A percentile compares a stretch with the other conserved stretches of the same genome.
Conservation (phyloP, 2,797 vertebrate genomes). For the Tangara arthus region DNA sequence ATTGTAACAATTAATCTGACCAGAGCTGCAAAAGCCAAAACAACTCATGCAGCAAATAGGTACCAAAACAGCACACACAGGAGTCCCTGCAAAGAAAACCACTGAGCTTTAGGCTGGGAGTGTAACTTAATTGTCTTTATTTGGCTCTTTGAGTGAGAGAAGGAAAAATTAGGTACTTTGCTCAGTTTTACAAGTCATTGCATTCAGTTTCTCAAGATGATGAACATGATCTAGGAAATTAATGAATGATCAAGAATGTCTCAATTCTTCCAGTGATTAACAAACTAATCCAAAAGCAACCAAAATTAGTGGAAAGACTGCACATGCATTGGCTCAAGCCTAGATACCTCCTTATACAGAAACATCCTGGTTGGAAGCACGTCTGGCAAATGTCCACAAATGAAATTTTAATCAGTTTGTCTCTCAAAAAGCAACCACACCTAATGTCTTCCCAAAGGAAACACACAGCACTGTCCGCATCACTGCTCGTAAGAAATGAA, state of each 20-base stretch:
- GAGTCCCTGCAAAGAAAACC: neutral
- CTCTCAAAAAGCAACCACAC: neutral
- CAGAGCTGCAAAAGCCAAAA: neutral
- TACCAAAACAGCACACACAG: neutral
- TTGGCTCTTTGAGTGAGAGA: neutral
- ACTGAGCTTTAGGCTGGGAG: neutral
- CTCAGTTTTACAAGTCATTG: neutral
- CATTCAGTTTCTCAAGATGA: neutral
- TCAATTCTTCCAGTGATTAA: neutral
- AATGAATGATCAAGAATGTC: neutral
- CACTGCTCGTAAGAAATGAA: neutral
- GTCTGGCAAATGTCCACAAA: neutral
- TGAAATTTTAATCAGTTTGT: neutral
- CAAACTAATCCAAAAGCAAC: neutral
- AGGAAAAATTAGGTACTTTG: neutral
- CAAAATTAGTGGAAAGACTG: neutral
- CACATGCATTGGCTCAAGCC: neutral
- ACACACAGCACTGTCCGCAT: neutral
- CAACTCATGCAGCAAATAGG: neutral
- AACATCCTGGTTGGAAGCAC: neutral
- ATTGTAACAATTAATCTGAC: neutral
- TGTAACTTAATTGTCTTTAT: neutral
- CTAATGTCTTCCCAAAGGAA: neutral
- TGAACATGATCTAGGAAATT: neutral
- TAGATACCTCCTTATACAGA: neutral